A percentile compares a stretch with the other conserved stretches of the same genome.
Evolutionary conservation across 2,888 invertebrate genomes (phyloP).

Genomic region (Dynastes hyllus): DNA sequence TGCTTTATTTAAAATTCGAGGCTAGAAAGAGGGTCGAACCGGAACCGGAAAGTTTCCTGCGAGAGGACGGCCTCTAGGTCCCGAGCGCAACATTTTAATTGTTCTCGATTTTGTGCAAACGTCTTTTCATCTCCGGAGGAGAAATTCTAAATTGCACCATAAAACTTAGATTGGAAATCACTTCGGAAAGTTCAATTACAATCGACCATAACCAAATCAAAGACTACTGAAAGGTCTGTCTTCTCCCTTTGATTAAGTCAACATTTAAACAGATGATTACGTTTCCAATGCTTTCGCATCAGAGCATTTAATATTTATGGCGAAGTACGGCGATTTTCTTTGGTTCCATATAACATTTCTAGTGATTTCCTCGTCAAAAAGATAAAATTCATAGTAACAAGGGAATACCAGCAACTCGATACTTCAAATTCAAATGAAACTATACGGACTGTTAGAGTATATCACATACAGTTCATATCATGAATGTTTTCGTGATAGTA

Average conservation of each 20-base stretch:
- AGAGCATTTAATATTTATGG: conserved; percentile 50
- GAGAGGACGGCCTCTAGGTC: conserved; percentile 28
- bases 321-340: too few species aligned
- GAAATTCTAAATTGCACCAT: conserved; percentile 44
- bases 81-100: conserved; percentile 42
- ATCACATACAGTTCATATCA: too few species aligned
- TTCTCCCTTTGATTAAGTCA: conserved; percentile 47
- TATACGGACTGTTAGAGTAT: too few species aligned
- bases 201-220: conserved; percentile 43
- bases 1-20: conserved; percentile 44
- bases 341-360: too few species aligned
- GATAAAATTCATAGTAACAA: too few species aligned
- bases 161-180: conserved; percentile 44
- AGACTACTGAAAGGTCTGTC: conserved; percentile 40
- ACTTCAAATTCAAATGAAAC: too few species aligned
- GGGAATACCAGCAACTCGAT: too few species aligned
- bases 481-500: too few species aligned
- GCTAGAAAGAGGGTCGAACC: conserved; percentile 16
- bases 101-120: conserved; percentile 41
- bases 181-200: conserved; percentile 45
- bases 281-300: conserved; percentile 35
- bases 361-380: too few species aligned
- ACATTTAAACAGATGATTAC: conserved; percentile 52
- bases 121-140: conserved; percentile 39
- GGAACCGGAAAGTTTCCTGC: conserved; percentile 33